These are phyloP conservation scores for Rhinoraja longicauda DNA, from an alignment of 2,797 vertebrate genomes.

Conservation along the genomic window DNA sequence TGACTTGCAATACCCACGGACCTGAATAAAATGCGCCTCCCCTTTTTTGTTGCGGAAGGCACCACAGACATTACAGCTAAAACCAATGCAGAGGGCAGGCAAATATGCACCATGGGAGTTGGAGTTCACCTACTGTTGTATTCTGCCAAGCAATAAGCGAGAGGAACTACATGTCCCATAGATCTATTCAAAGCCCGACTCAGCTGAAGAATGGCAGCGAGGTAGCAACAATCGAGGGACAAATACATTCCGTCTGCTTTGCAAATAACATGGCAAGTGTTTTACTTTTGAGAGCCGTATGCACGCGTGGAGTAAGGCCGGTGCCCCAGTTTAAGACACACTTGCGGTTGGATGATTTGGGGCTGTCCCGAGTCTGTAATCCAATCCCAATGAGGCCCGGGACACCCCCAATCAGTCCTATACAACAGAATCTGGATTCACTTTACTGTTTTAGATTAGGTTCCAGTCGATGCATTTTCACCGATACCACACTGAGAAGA, in stretches of 20 bases:
- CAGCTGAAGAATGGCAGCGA: not conserved
- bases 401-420: not conserved
- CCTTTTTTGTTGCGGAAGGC: not conserved
- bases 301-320: too few species aligned
- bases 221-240: not conserved
- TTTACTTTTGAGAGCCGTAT: not conserved
- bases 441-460: not conserved
- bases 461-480: conserved; percentile 43
- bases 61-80: not conserved
- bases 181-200: not conserved
- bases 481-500: conserved; percentile 45
- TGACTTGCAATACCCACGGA: not conserved
- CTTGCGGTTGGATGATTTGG: not conserved
- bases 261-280: not conserved
- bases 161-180: not conserved
- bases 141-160: not conserved
- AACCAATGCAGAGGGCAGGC: not conserved
- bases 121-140: conserved; percentile 42
- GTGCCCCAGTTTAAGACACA: not conserved
- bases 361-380: not conserved
- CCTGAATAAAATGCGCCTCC: not conserved
- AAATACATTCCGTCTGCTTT: not conserved
- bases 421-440: not conserved
- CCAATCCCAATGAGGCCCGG: not conserved
- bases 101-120: conserved; percentile 44